phyloP scores from a whole-genome alignment of 2,797 vertebrate genomes.

The Selene dorsalis region DNA sequence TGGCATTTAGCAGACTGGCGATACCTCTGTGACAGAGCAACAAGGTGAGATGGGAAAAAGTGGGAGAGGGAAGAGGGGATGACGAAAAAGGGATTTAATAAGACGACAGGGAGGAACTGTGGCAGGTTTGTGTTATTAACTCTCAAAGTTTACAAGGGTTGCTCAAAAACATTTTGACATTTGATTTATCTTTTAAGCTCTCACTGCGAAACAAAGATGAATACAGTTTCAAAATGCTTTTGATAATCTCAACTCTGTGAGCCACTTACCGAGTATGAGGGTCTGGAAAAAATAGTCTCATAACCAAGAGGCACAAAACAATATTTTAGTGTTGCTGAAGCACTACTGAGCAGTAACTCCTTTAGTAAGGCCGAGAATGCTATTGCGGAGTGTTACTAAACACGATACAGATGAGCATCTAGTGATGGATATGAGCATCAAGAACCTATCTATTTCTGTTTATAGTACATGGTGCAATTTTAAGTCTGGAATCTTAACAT shows the following conservation, averaged over 20 bases:
- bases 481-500: neutral
- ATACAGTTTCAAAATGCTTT: slow-evolving; percentile 55
- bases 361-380: slow-evolving; percentile 7
- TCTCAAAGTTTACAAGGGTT: slow-evolving; percentile 11
- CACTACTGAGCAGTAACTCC: slow-evolving; percentile 25
- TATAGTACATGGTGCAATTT: neutral
- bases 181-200: slow-evolving; percentile 33
- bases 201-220: slow-evolving; percentile 38
- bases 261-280: slow-evolving; percentile 12
- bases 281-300: slow-evolving; percentile 18
- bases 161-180: slow-evolving; percentile 54
- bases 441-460: slow-evolving; percentile 14
- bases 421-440: slow-evolving; percentile 9
- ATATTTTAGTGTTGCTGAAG: slow-evolving; percentile 49
- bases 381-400: slow-evolving; percentile 38
- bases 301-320: slow-evolving; percentile 37
- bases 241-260: slow-evolving; percentile 25
- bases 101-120: neutral
- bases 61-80: slow-evolving; percentile 27
- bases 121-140: slow-evolving; percentile 17
- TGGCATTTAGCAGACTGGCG: slow-evolving; percentile 89
- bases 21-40: slow-evolving; percentile 84
- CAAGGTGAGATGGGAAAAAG: slow-evolving; percentile 24
- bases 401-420: slow-evolving; percentile 13
- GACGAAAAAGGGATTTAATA: slow-evolving; percentile 23